A percentile compares a stretch with the other conserved stretches of the same genome.
These are phyloP conservation scores for Nycticebus coucang DNA, from an alignment of 2,113 vertebrate species.

Conservation along the genomic window DNA sequence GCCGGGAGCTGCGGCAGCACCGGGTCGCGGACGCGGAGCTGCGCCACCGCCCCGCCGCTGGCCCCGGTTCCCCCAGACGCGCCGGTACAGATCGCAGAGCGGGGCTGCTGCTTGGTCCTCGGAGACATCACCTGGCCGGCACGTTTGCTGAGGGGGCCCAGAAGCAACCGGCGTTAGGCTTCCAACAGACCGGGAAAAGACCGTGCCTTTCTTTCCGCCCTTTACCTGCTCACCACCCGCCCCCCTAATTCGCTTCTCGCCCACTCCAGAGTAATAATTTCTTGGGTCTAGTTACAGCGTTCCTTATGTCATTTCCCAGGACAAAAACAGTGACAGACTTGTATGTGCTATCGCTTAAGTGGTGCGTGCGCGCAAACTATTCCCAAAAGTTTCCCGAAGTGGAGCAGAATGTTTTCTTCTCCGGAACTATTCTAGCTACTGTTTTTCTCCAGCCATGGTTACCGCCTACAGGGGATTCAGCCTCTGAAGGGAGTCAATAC, in stretches of 20 bases:
- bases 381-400: background rate
- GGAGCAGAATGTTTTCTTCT: background rate
- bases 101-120: background rate
- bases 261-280: background rate
- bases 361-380: background rate
- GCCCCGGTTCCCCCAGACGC: background rate
- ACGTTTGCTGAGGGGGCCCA: background rate
- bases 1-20: background rate
- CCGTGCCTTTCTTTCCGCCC: background rate
- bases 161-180: background rate
- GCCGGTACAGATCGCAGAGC: rapidly evolving
- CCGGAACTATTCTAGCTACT: background rate
- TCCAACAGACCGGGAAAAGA: background rate
- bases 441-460: background rate
- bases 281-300: background rate
- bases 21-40: background rate
- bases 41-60: background rate
- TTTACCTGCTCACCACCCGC: background rate
- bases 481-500: background rate
- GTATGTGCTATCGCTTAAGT: background rate
- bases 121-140: conserved; percentile 3
- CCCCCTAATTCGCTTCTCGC: background rate
- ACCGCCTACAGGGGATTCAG: background rate
- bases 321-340: background rate
- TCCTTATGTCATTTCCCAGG: background rate